phyloP scores from a whole-genome alignment of 1,140 invertebrate species.

The Penaeus vannamei region DNA sequence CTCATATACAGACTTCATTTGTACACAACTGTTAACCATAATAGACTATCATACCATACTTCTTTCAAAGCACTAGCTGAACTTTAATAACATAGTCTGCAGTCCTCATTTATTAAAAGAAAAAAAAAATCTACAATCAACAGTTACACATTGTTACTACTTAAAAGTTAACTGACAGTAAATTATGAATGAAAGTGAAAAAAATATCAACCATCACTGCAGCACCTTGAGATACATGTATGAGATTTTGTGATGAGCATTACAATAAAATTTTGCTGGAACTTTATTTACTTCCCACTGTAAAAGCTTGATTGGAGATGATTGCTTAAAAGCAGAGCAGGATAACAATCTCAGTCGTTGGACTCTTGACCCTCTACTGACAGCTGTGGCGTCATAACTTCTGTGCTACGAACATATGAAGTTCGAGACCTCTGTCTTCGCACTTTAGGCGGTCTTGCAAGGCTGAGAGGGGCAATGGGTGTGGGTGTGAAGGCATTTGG shows the following conservation, averaged over 20 bases:
- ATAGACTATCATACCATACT: too few relatives aligned
- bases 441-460: slow-evolving; percentile 64
- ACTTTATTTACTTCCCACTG: slow-evolving; percentile 33
- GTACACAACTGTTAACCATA: too few relatives aligned
- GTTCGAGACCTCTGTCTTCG: slow-evolving; percentile 60
- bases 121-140: slow-evolving; percentile 22
- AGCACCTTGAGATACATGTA: slow-evolving; percentile 49
- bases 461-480: slow-evolving; percentile 58
- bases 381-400: slow-evolving; percentile 60
- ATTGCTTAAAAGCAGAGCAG: slow-evolving; percentile 54
- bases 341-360: slow-evolving; percentile 53
- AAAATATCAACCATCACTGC: slow-evolving; percentile 53
- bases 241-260: slow-evolving; percentile 54
- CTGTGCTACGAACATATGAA: slow-evolving; percentile 53
- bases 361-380: slow-evolving; percentile 62
- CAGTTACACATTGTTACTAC: slow-evolving; percentile 36
- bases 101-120: too few relatives aligned
- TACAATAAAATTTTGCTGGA: slow-evolving; percentile 16
- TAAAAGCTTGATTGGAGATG: slow-evolving; percentile 55
- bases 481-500: slow-evolving; percentile 63
- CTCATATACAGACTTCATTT: too few relatives aligned
- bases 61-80: too few relatives aligned
- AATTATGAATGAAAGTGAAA: slow-evolving; percentile 36
- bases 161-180: slow-evolving; percentile 52
- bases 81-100: too few relatives aligned